Conservation (phyloP, 2,113 vertebrate genomes). For the Burhinus bistriatus region DNA sequence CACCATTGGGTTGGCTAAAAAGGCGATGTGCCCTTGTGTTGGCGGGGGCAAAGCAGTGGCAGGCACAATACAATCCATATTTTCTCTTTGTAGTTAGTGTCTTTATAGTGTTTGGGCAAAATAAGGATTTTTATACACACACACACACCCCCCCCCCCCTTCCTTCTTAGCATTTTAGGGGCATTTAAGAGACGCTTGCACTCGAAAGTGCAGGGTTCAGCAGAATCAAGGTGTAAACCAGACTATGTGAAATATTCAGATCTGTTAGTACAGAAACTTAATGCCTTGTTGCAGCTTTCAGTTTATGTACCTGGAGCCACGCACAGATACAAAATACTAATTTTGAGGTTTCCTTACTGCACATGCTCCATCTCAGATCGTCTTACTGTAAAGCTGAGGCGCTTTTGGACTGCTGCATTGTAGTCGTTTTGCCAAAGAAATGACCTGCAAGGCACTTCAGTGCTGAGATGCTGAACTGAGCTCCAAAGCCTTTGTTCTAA, state of each 20-base stretch:
- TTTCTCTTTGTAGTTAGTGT: neutral
- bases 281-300: neutral
- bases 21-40: neutral
- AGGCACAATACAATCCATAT: neutral
- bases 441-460: neutral
- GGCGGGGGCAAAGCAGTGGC: neutral
- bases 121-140: neutral
- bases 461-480: neutral
- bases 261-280: constrained; percentile 10
- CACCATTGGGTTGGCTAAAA: neutral
- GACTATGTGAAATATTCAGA: neutral
- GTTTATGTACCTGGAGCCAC: neutral
- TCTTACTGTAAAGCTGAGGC: neutral
- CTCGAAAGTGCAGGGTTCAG: neutral
- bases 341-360: neutral
- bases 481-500: neutral
- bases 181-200: neutral
- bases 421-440: neutral
- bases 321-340: neutral
- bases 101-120: neutral
- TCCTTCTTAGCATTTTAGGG: neutral
- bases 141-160: no score
- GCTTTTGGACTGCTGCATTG: neutral
- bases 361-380: fast-evolving
- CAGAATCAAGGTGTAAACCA: neutral